Evolutionary conservation across 2,113 vertebrate species (phyloP).

Genomic region (Prolemur simus): DNA sequence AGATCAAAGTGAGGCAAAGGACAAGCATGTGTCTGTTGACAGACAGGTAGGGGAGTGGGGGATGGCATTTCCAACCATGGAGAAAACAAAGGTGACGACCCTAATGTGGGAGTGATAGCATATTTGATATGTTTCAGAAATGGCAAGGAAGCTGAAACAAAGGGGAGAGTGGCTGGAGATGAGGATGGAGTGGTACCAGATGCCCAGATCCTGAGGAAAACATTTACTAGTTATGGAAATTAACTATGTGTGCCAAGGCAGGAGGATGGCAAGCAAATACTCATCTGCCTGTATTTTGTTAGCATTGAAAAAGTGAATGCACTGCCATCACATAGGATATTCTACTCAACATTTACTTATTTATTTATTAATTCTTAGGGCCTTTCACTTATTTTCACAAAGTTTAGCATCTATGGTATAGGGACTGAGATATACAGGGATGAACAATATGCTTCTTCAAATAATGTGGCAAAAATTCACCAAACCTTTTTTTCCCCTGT

Average conservation of each 20-base stretch:
- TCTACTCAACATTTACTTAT: not conserved
- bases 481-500: not conserved
- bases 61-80: not conserved
- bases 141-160: not conserved
- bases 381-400: not conserved
- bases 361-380: not conserved
- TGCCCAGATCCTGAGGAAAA: not conserved
- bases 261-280: not conserved
- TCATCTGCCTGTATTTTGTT: not conserved
- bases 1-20: not conserved
- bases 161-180: not conserved
- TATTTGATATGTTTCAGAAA: not conserved
- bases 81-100: not conserved
- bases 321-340: not conserved
- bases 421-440: not conserved
- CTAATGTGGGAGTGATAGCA: not conserved
- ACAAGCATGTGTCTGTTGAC: not conserved
- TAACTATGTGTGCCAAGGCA: not conserved
- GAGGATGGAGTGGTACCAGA: not conserved
- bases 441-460: not conserved
- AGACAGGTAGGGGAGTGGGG: too few species aligned
- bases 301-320: not conserved
- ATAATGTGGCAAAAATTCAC: not conserved
- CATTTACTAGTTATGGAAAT: not conserved
- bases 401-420: not conserved